Evolutionary conservation across 2,113 vertebrate genomes (phyloP).

Genomic region (Nothocercus nigrocapillus): DNA sequence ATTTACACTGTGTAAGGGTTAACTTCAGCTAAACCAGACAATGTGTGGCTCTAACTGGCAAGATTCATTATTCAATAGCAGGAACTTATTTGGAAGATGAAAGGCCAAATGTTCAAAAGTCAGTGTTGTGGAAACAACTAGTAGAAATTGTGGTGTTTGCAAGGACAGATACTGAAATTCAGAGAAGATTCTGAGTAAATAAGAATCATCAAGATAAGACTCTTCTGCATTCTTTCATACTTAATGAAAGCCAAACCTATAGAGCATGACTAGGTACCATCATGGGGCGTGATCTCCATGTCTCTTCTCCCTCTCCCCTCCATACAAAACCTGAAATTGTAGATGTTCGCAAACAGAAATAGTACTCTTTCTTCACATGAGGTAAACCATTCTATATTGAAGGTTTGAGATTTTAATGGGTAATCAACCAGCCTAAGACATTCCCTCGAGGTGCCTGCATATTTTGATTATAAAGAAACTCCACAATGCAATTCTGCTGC

Average conservation of each 20-base stretch:
- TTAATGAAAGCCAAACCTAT: not conserved
- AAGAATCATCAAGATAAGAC: not conserved
- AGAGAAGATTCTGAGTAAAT: not conserved
- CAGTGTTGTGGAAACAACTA: not conserved
- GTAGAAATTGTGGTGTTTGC: not conserved
- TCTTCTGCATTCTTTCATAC: not conserved
- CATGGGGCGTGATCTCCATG: not conserved
- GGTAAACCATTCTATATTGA: constrained; percentile 22
- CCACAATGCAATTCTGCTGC: constrained; percentile 11
- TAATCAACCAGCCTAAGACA: constrained; percentile 56
- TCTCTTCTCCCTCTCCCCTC: not conserved
- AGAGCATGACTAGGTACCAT: not conserved
- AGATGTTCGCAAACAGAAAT: not conserved
- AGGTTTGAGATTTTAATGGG: constrained; percentile 46
- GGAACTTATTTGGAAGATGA: not conserved
- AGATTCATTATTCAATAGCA: not conserved
- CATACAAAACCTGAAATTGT: not conserved
- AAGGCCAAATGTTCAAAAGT: not conserved
- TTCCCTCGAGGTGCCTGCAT: constrained; percentile 51
- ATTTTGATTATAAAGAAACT: constrained; percentile 52
- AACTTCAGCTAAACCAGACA: not conserved
- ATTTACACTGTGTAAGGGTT: not conserved
- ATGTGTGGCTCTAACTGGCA: not conserved
- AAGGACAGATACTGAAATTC: not conserved
- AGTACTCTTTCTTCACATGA: not conserved